phyloP scores from a whole-genome alignment of 1,140 invertebrate species.

The Dreissena polymorpha region DNA sequence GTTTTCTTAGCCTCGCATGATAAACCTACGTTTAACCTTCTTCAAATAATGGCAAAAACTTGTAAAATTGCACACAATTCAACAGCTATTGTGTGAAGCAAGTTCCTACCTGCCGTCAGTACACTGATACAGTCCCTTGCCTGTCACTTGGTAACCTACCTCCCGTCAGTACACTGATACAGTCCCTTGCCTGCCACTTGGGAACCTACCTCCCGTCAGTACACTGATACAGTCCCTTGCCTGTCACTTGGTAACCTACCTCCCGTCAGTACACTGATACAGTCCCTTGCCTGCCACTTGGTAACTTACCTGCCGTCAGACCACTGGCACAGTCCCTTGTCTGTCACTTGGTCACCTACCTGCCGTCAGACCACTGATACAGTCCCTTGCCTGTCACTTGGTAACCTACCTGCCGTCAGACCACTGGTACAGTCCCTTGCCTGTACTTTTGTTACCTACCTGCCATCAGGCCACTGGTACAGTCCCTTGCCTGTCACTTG shows the following conservation, averaged over 20 bases:
- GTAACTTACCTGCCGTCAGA: conserved; percentile 77
- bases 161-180: conserved; percentile 77
- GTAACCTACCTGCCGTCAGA: conserved; percentile 77
- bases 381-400: conserved; percentile 77
- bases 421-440: conserved; percentile 77
- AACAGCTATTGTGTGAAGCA: too few species aligned
- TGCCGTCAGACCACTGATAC: conserved; percentile 78
- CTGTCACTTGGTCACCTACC: conserved; percentile 78
- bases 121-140: conserved; percentile 77
- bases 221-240: conserved; percentile 77
- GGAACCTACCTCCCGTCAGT: conserved; percentile 76
- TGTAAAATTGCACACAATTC: too few species aligned
- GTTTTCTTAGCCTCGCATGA: too few species aligned
- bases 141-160: conserved; percentile 78
- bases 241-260: conserved; percentile 78
- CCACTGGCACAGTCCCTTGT: conserved; percentile 77
- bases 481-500: conserved; percentile 77
- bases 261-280: conserved; percentile 77
- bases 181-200: conserved; percentile 77
- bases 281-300: conserved; percentile 77
- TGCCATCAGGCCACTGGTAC: conserved; percentile 78
- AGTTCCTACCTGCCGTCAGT: conserved; percentile 75
- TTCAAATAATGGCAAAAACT: too few species aligned
- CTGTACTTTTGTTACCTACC: conserved; percentile 71
- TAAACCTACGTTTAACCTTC: too few species aligned